Evolutionary conservation across 1,140 invertebrate genomes (phyloP).

Genomic region (Drosophila elegans): DNA sequence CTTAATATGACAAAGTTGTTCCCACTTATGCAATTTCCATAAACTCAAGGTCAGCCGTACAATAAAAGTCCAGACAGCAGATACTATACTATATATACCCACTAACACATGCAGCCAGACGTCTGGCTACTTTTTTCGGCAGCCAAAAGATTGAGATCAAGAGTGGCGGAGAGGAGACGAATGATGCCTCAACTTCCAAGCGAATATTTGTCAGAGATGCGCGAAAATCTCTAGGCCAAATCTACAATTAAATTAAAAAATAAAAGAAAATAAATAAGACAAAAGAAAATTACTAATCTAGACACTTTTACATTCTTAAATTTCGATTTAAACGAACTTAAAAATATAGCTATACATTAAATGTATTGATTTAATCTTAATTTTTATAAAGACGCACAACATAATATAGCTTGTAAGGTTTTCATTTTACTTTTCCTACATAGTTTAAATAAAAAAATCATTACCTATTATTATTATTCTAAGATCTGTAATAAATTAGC

Average conservation of each 20-base stretch:
- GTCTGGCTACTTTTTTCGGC: conserved; percentile 59
- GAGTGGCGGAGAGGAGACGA: conserved; percentile 16
- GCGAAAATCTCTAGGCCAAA: background rate
- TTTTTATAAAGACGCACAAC: too few species aligned
- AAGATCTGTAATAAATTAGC: too few species aligned
- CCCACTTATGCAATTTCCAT: conserved; percentile 80
- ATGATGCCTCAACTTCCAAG: conserved; percentile 5
- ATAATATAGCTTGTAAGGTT: too few species aligned
- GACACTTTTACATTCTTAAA: too few species aligned
- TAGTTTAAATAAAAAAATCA: too few species aligned
- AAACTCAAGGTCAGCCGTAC: conserved; percentile 76
- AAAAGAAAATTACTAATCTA: too few species aligned
- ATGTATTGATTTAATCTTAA: too few species aligned
- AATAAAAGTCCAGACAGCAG: conserved; percentile 76
- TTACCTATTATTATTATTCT: too few species aligned
- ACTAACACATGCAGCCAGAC: conserved; percentile 17
- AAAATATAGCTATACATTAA: too few species aligned
- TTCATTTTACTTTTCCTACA: too few species aligned
- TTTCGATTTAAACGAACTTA: too few species aligned
- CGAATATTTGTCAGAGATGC: conserved; percentile 18
- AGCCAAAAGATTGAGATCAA: conserved; percentile 38
- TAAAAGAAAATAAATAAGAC: too few species aligned
- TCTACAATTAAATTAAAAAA: background rate
- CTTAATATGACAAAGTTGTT: conserved; percentile 79
- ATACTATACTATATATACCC: conserved; percentile 31